A percentile compares a stretch with the other conserved stretches of the same genome.
These are phyloP conservation scores for Alcedo quadribrachys DNA, from an alignment of 2,797 vertebrate genomes.

Conservation along the genomic window DNA sequence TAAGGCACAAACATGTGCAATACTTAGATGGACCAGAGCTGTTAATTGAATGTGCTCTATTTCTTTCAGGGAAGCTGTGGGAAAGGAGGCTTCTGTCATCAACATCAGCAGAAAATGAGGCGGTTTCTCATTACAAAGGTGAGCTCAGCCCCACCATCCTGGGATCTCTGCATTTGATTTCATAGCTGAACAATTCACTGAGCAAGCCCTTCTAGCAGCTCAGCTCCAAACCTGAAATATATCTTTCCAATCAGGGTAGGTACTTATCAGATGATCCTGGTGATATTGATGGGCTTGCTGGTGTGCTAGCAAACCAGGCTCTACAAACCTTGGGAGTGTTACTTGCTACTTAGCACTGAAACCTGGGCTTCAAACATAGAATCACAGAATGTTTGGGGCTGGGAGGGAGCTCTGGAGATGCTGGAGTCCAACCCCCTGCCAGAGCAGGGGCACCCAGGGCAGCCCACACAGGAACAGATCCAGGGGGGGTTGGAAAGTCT, in stretches of 20 bases:
- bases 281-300: rapidly evolving
- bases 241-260: background rate
- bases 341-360: background rate
- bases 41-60: background rate
- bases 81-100: background rate
- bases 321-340: background rate
- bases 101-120: background rate
- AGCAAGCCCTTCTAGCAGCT: background rate
- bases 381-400: too few relatives aligned
- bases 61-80: background rate
- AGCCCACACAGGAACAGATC: too few relatives aligned
- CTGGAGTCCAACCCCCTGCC: too few relatives aligned
- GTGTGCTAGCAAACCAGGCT: background rate
- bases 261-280: background rate
- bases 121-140: background rate
- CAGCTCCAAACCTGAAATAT: background rate
- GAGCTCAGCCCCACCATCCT: background rate
- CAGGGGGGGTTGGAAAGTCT: too few relatives aligned
- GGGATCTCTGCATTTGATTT: background rate
- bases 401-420: too few relatives aligned
- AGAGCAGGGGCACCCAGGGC: too few relatives aligned
- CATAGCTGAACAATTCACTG: background rate
- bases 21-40: background rate
- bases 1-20: background rate
- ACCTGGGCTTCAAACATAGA: background rate